Evolutionary conservation across 2,797 vertebrate genomes (phyloP).

Genomic region (Nannoperca obscura): DNA sequence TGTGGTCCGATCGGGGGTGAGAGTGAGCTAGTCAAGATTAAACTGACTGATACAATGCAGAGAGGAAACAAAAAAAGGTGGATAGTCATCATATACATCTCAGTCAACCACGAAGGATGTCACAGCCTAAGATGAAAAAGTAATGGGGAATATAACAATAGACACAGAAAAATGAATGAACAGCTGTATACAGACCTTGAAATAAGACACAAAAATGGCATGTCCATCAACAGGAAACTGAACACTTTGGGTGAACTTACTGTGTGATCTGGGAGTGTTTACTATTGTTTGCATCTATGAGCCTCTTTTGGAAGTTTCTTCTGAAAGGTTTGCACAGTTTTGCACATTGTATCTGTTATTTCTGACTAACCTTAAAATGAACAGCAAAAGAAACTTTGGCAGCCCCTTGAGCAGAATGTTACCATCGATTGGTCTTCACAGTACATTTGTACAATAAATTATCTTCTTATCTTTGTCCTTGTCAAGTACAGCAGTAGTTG

Average conservation of each 20-base stretch:
- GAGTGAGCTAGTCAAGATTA: background rate
- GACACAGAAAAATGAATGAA: no score
- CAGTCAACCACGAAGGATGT: no score
- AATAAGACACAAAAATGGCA: background rate
- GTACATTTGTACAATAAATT: slow-evolving; percentile 34
- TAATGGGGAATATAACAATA: background rate
- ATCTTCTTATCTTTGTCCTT: background rate
- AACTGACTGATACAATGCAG: background rate
- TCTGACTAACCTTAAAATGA: slow-evolving; percentile 24
- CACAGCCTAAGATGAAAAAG: no score
- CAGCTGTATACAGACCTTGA: no score
- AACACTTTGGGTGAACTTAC: background rate
- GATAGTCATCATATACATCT: no score
- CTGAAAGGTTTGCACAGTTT: background rate
- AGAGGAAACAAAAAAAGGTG: background rate
- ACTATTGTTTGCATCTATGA: background rate
- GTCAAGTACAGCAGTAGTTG: background rate
- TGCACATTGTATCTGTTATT: background rate
- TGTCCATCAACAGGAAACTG: background rate
- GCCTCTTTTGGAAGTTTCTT: background rate
- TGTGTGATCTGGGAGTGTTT: background rate
- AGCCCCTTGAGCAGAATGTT: slow-evolving; percentile 10
- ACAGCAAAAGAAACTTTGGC: slow-evolving; percentile 12
- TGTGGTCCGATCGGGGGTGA: background rate
- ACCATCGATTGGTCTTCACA: slow-evolving; percentile 5